These are phyloP conservation scores for Hylaeus anthracinus DNA, from an alignment of 1,140 invertebrate genomes.

Conservation along the genomic window DNA sequence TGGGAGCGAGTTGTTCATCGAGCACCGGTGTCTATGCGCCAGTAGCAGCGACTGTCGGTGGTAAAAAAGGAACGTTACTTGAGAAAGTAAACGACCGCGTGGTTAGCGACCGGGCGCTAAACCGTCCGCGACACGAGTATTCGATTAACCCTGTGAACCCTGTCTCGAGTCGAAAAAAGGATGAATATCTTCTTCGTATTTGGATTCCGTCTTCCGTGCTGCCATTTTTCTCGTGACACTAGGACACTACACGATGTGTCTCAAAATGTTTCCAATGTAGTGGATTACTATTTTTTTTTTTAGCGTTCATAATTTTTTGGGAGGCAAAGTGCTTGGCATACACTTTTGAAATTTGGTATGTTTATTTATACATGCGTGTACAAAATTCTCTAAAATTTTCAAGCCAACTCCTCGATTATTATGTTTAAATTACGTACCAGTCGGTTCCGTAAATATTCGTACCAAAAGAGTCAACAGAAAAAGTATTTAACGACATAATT, in stretches of 20 bases:
- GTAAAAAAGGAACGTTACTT: constrained; percentile 40
- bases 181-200: constrained; percentile 52
- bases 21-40: neutral
- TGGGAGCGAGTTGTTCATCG: constrained; percentile 51
- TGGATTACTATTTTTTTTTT: neutral
- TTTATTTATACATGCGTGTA: too few species aligned
- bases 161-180: constrained; percentile 37
- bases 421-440: too few species aligned
- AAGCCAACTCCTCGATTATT: too few species aligned
- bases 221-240: constrained; percentile 12
- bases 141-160: constrained; percentile 63
- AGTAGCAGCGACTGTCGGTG: constrained; percentile 7
- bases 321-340: too few species aligned
- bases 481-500: too few species aligned
- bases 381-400: too few species aligned
- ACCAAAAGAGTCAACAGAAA: too few species aligned
- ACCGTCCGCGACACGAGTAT: constrained; percentile 59
- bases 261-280: too few species aligned
- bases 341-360: too few species aligned
- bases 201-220: constrained; percentile 30
- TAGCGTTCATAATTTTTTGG: too few species aligned
- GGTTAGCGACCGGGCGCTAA: constrained; percentile 61
- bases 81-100: constrained; percentile 49
- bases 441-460: too few species aligned
- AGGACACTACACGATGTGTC: too few species aligned